Conservation (phyloP, 2,888 invertebrate genomes). For the Slavum lentiscoides region DNA sequence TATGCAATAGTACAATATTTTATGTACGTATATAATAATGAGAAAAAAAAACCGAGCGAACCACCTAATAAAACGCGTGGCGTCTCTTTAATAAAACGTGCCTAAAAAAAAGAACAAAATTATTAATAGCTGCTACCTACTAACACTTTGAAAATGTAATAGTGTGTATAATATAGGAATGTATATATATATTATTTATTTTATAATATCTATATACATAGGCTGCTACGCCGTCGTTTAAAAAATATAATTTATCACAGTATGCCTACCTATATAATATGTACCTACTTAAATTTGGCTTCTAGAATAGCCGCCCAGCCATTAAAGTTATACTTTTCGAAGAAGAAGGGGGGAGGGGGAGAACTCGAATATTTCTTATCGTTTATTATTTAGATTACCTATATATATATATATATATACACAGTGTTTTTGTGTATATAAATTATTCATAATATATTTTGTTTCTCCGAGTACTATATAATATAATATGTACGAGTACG, state of each 20-base stretch:
- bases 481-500: too few species aligned
- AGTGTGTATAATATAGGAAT: not conserved
- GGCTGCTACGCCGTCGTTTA: slow-evolving; percentile 2
- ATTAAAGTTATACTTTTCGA: slow-evolving; percentile 28
- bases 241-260: slow-evolving; percentile 32
- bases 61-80: slow-evolving; percentile 47
- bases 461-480: too few species aligned
- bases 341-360: not conserved
- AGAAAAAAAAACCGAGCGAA: slow-evolving; percentile 22
- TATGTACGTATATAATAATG: too few species aligned
- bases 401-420: too few species aligned
- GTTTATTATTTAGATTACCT: not conserved
- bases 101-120: not conserved
- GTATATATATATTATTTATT: slow-evolving; percentile 9
- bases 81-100: slow-evolving; percentile 48
- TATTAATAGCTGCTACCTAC: slow-evolving; percentile 41
- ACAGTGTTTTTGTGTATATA: too few species aligned
- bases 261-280: too few species aligned
- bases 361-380: not conserved
- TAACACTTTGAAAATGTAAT: slow-evolving; percentile 13
- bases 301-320: not conserved
- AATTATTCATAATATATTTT: not conserved
- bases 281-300: slow-evolving; percentile 7
- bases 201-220: not conserved
- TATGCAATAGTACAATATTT: too few species aligned